Conservation (phyloP, 2,888 invertebrate genomes). For the Aelia acuminata region DNA sequence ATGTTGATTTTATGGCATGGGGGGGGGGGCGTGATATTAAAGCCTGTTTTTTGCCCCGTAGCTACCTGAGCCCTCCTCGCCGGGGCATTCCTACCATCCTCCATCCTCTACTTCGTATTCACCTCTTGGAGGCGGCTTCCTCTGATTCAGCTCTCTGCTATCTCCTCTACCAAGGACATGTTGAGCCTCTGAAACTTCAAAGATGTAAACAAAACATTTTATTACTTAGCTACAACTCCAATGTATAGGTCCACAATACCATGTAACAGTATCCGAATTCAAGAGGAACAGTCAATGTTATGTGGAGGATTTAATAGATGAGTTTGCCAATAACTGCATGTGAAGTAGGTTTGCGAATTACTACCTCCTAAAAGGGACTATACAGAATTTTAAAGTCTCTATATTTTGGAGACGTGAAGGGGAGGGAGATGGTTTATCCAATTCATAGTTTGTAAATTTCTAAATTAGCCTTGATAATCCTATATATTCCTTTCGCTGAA, state of each 20-base stretch:
- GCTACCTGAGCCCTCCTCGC: not conserved
- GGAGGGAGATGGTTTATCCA: too few relatives aligned
- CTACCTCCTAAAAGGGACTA: too few relatives aligned
- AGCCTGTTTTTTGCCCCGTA: not conserved
- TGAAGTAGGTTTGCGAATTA: too few relatives aligned
- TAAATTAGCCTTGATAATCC: too few relatives aligned
- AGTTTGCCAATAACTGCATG: too few relatives aligned
- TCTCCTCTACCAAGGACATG: not conserved
- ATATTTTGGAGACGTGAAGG: too few relatives aligned
- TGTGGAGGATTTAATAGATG: too few relatives aligned
- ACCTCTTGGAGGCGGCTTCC: not conserved
- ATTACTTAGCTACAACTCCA: not conserved
- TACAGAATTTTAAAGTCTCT: too few relatives aligned
- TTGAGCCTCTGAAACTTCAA: not conserved
- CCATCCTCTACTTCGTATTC: constrained; percentile 5
- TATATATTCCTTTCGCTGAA: too few relatives aligned
- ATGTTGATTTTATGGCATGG: not conserved
- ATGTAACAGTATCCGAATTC: not conserved
- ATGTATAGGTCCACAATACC: not conserved
- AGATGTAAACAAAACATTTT: not conserved
- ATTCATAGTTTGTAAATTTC: too few relatives aligned
- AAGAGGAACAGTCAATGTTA: too few relatives aligned
- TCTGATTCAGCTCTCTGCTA: not conserved
- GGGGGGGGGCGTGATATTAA: not conserved
- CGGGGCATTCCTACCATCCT: not conserved